These are phyloP conservation scores for Sternotherus odoratus DNA, from an alignment of 2,797 vertebrate genomes.

Conservation along the genomic window DNA sequence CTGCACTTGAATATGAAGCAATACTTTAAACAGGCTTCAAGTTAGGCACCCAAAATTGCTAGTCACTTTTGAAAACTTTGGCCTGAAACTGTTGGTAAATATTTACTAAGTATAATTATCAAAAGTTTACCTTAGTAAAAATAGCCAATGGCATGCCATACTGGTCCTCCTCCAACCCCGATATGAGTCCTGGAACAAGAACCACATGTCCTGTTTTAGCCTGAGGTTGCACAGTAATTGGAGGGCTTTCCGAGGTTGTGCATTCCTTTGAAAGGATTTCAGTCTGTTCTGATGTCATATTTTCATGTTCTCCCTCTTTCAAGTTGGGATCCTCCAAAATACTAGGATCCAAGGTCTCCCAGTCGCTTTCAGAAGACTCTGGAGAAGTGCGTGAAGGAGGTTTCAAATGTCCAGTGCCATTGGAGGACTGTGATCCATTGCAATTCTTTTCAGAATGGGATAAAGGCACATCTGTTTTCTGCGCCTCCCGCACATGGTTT, in stretches of 20 bases:
- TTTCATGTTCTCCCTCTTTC: slow-evolving; percentile 69
- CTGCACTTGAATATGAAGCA: rapidly evolving
- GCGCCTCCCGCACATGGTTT: slow-evolving; percentile 36
- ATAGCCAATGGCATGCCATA: slow-evolving; percentile 93
- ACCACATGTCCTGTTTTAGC: slow-evolving; percentile 80
- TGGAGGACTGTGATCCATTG: slow-evolving; percentile 53
- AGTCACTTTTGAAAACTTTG: background rate
- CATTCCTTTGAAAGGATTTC: slow-evolving; percentile 76
- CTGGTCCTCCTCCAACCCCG: slow-evolving; percentile 94
- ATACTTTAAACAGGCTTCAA: background rate
- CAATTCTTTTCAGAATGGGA: slow-evolving; percentile 52
- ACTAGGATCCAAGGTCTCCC: slow-evolving; percentile 94
- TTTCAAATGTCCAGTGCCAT: slow-evolving; percentile 76
- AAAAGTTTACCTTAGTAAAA: slow-evolving; percentile 92
- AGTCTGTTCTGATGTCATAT: slow-evolving; percentile 31
- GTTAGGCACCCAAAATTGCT: background rate
- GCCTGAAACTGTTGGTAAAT: background rate
- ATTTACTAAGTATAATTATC: background rate
- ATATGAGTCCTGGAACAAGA: slow-evolving; percentile 88
- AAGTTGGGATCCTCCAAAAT: slow-evolving; percentile 84
- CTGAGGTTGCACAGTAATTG: slow-evolving; percentile 95
- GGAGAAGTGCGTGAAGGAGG: slow-evolving; percentile 86
- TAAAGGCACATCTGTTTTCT: slow-evolving; percentile 38
- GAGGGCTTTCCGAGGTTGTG: slow-evolving; percentile 75
- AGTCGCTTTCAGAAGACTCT: slow-evolving; percentile 93